Percentiles rank a stretch among this genome's conserved stretches.
phyloP scores from a whole-genome alignment of 2,113 vertebrate genomes.

The Poicephalus meyeri region DNA sequence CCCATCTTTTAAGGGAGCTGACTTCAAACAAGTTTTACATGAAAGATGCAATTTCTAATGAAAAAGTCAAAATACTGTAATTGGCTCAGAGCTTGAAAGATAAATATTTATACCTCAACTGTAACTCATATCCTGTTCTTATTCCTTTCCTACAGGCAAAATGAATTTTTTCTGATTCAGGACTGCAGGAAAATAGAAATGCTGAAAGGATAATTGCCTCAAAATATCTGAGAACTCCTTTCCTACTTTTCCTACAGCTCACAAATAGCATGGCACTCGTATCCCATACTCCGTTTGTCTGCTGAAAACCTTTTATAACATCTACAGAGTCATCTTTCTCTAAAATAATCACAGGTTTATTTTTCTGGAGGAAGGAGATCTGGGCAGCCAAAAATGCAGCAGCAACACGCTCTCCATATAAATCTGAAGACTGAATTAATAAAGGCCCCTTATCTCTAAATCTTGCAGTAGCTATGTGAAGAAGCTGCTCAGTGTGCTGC shows the following conservation, averaged over 20 bases:
- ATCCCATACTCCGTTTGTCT: background rate
- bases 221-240: background rate
- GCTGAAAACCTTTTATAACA: background rate
- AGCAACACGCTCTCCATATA: background rate
- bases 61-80: background rate
- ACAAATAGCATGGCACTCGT: background rate
- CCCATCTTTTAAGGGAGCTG: background rate
- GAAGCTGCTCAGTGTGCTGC: background rate
- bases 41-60: background rate
- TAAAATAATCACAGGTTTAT: background rate
- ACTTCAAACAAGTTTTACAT: conserved; percentile 17
- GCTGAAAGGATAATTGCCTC: background rate
- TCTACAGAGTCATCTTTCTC: background rate
- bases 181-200: background rate
- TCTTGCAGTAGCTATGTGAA: background rate
- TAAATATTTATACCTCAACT: background rate
- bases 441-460: background rate
- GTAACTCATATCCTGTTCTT: background rate
- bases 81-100: background rate
- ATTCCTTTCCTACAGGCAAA: background rate
- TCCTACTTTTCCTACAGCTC: background rate
- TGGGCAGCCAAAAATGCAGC: background rate
- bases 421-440: background rate
- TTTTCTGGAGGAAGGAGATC: background rate
- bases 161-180: background rate